Evolutionary conservation across 2,888 invertebrate genomes (phyloP), one percentile per base, ranked within the genome.

Genomic region (Globia sparganii): DNA sequence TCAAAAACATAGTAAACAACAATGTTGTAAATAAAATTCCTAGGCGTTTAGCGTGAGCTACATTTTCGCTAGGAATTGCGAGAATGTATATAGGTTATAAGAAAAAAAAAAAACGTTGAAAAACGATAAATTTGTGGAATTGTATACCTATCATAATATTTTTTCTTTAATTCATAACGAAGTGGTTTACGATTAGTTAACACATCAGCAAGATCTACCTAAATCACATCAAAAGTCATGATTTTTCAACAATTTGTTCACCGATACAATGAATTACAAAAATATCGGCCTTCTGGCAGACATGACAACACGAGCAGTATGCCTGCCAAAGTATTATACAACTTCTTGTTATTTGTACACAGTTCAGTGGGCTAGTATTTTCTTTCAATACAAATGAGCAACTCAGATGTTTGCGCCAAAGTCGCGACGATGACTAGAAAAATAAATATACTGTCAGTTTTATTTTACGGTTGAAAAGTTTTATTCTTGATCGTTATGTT

Each of bases 371-470:
- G 74, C 62, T 70, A 80, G 72, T 86, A 80, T 89, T 89, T 87
- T 87, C 85, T 87, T 86, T 86, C 88, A 86, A 82, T 81, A 87
- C 83, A 86, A 84, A 88, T 82, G 78, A 88, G 77, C 77, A 73
- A 83, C 75, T 79, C 74, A 77, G 79, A 84, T 82, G 81, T 81
- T 77, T 85, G 82, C 82, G 86, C 85, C 86, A 86, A 85, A 67
- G 59, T 67, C 70, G 74, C 81, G 80, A 84, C 82, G 77, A 62
- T 79, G 69, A 75, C 75, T 77, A 81, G 70, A 70, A 75, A 85
- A 85, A 88, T 81, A 88, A 86, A 83, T 81, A 80, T 72, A 68
- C 74, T 53, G 72, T 67, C 58, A 68, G 78, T 83, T 81, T 83
- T 67, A 83, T 86, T 76, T 88, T 80, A 84, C 76, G 56, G 74